Conservation (phyloP, 2,113 vertebrate species). For the Cisticola juncidis region DNA sequence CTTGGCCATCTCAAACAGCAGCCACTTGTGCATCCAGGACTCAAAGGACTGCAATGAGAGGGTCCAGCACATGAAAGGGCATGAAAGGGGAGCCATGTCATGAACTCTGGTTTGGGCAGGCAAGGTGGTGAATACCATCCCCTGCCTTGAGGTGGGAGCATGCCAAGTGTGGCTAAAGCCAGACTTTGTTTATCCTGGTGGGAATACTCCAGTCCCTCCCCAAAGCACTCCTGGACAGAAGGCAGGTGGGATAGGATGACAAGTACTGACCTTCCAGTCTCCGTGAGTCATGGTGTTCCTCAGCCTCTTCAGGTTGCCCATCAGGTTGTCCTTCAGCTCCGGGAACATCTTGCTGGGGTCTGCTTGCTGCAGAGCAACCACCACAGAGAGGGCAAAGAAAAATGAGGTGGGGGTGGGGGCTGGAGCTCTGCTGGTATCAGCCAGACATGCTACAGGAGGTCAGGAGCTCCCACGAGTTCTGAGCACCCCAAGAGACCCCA, state of each 20-base stretch:
- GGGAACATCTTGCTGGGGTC: constrained; percentile 76
- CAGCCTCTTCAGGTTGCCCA: constrained; percentile 78
- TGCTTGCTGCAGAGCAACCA: constrained; percentile 37
- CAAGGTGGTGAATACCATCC: not conserved
- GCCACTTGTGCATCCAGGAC: constrained; percentile 87
- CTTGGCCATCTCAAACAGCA: constrained; percentile 86
- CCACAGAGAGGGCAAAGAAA: not conserved
- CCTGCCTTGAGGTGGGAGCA: not conserved
- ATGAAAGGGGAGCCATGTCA: accelerated
- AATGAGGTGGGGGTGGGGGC: accelerated
- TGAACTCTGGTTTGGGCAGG: not conserved
- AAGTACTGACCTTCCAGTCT: constrained; percentile 78
- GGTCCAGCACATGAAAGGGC: too few relatives aligned
- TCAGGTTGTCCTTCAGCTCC: constrained; percentile 74
- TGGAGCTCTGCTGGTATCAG: not conserved
- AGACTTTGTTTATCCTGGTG: not conserved
- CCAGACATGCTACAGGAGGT: not conserved
- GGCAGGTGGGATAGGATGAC: not conserved
- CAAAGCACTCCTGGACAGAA: not conserved
- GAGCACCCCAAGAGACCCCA: not conserved
- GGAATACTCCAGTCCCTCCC: not conserved
- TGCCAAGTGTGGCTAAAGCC: not conserved
- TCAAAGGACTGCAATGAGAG: constrained; percentile 77
- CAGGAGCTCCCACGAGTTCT: not conserved
- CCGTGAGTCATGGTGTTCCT: constrained; percentile 54